Percentiles rank a stretch among this genome's conserved stretches.
Conservation (phyloP, 2,888 invertebrate species). For the Leptogaster cylindrica region DNA sequence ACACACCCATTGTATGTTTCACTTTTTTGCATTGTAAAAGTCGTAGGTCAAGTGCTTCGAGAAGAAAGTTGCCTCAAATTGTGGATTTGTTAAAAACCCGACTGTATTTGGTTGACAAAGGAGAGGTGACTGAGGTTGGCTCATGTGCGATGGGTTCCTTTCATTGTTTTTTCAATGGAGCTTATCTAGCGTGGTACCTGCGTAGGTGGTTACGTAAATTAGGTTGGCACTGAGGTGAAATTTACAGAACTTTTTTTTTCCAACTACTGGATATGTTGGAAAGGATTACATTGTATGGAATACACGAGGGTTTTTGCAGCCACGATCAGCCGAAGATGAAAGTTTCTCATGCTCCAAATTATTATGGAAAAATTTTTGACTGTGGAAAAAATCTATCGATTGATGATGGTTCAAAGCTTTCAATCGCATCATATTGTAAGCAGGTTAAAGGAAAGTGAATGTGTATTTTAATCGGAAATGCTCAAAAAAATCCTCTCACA, state of each 20-base stretch:
- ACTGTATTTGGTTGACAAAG: slow-evolving; percentile 5
- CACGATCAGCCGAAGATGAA: no score
- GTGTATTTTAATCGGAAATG: no score
- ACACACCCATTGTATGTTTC: not conserved
- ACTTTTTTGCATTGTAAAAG: not conserved
- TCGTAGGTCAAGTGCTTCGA: slow-evolving; percentile 2
- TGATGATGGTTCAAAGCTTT: no score
- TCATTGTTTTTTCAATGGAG: not conserved
- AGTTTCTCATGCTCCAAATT: no score
- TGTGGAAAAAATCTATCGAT: no score
- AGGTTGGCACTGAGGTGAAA: not conserved
- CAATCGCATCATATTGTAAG: no score
- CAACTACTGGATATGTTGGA: no score
- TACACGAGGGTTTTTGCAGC: no score
- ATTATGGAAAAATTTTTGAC: no score
- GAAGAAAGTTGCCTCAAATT: slow-evolving; percentile 1
- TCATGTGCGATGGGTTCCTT: not conserved
- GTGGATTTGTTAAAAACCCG: slow-evolving; percentile 9
- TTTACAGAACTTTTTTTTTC: not conserved
- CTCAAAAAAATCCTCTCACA: no score
- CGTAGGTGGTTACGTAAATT: slow-evolving; percentile 21
- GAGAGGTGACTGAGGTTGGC: not conserved
- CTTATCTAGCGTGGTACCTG: not conserved
- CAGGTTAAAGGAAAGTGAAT: no score
- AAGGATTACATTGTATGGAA: no score